phyloP scores from a whole-genome alignment of 1,140 invertebrate species.

The Choristoneura fumiferana region DNA sequence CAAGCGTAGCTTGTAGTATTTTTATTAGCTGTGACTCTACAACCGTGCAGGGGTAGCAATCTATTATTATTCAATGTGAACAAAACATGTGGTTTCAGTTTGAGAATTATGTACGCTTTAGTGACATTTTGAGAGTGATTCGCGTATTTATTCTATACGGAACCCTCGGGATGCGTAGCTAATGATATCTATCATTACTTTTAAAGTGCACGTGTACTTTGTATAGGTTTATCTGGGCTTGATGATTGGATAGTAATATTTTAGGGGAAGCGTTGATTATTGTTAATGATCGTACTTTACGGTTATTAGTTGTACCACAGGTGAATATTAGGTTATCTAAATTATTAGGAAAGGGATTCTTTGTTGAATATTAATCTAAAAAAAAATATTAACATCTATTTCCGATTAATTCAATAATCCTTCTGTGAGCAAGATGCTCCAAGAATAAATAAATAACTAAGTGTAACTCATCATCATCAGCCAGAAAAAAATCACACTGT shows the following conservation, averaged over 20 bases:
- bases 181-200: constrained; percentile 52
- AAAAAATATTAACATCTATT: no score
- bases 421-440: no score
- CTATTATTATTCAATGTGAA: constrained; percentile 68
- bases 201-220: constrained; percentile 42
- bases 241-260: constrained; percentile 15
- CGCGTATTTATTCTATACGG: constrained; percentile 50
- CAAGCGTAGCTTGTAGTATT: constrained; percentile 22
- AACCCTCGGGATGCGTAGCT: constrained; percentile 34
- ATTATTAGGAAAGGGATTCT: no score
- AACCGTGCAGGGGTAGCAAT: constrained; percentile 27
- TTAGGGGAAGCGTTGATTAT: constrained; percentile 5
- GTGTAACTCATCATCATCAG: no score
- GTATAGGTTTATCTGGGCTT: constrained; percentile 28
- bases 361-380: no score
- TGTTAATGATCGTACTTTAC: constrained; percentile 13
- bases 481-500: no score
- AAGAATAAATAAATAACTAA: no score
- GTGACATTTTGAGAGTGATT: constrained; percentile 71
- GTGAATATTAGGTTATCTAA: not conserved
- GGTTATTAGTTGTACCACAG: not conserved
- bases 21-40: constrained; percentile 30
- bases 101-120: constrained; percentile 62
- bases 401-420: no score
- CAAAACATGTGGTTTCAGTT: constrained; percentile 63